These are phyloP conservation scores for Lasioglossum albipes DNA, from an alignment of 1,140 invertebrate species.

Conservation along the genomic window DNA sequence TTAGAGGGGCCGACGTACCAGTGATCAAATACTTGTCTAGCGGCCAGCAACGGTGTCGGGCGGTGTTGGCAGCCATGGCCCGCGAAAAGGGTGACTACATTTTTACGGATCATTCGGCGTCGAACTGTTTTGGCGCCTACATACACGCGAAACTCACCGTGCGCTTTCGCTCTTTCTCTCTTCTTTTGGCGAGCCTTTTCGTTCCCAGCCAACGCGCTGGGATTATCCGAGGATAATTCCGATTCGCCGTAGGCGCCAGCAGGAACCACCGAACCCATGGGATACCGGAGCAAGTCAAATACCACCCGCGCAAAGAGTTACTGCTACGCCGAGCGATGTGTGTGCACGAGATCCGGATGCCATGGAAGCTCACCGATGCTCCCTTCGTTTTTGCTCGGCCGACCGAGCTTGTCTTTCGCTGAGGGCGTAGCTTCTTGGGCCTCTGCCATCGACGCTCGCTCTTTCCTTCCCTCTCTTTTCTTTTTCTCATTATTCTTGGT, in stretches of 20 bases:
- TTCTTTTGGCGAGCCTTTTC: no score
- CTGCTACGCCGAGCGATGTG: conserved; percentile 23
- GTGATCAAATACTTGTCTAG: conserved; percentile 70
- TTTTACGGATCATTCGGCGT: conserved; percentile 53
- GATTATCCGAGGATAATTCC: conserved; percentile 46
- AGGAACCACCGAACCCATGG: background rate
- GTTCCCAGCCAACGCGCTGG: background rate
- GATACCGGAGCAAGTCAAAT: conserved; percentile 65
- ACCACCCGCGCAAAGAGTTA: conserved; percentile 63
- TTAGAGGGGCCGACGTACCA: conserved; percentile 60
- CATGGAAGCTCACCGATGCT: no score
- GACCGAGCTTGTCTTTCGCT: conserved; percentile 15
- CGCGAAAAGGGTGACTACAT: background rate
- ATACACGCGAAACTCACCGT: conserved; percentile 6
- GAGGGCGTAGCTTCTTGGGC: background rate
- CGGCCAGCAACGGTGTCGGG: conserved; percentile 33
- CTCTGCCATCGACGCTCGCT: background rate
- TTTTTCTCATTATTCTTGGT: background rate
- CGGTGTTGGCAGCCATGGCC: conserved; percentile 32
- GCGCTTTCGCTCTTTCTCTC: no score
- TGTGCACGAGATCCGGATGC: background rate
- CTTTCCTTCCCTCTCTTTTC: no score
- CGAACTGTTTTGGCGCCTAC: conserved; percentile 61
- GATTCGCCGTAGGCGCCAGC: conserved; percentile 42
- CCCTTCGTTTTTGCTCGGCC: conserved; percentile 9